phyloP scores from a whole-genome alignment of 1,140 invertebrate genomes.

The Drosophila equinoxialis region DNA sequence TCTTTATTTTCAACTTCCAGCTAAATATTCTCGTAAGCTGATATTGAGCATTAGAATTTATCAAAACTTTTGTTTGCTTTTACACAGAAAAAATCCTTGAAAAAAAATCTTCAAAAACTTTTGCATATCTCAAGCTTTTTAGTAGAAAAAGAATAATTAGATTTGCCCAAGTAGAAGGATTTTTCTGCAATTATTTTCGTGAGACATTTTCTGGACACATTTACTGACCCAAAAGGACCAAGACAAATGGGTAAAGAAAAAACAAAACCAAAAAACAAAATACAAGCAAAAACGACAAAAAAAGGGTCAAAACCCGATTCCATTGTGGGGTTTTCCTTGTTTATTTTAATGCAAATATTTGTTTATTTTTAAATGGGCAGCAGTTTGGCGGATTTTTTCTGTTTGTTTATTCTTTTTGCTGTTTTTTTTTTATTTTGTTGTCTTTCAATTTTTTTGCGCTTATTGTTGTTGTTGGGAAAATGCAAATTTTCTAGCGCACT shows the following conservation, averaged over 20 bases:
- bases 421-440: constrained; percentile 23
- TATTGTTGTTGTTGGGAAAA: constrained; percentile 21
- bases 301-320: constrained; percentile 52
- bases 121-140: background rate
- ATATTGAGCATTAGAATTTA: background rate
- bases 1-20: background rate
- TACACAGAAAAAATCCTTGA: background rate
- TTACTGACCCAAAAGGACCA: constrained; percentile 68
- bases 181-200: constrained; percentile 37
- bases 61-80: background rate
- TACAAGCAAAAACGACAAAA: constrained; percentile 13
- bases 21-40: background rate
- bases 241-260: constrained; percentile 53
- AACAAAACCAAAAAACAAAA: constrained; percentile 32
- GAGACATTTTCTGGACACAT: constrained; percentile 62
- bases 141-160: constrained; percentile 18
- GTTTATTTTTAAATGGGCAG: constrained; percentile 64
- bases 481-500: constrained; percentile 44
- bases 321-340: constrained; percentile 44
- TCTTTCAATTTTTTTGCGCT: constrained; percentile 5
- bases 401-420: constrained; percentile 20
- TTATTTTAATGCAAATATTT: constrained; percentile 79
- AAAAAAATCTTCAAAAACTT: constrained; percentile 1
- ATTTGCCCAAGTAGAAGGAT: constrained; percentile 47
- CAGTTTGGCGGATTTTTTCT: constrained; percentile 28